Conservation (phyloP, 2,888 invertebrate species). For the Drosophila paramelanica region DNA sequence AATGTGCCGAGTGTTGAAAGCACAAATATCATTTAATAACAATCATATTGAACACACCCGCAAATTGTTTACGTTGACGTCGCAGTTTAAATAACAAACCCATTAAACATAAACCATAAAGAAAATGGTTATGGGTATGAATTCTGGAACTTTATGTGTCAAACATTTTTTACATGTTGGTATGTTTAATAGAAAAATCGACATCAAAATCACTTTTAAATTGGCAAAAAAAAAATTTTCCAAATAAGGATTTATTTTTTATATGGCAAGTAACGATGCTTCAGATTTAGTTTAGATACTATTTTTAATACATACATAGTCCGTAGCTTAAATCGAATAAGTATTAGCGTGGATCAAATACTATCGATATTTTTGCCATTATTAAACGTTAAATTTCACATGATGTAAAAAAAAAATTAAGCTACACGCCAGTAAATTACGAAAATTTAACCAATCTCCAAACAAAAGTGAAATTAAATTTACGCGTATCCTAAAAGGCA, state of each 20-base stretch:
- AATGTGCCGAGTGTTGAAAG: slow-evolving; percentile 28
- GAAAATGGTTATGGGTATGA: too few relatives aligned
- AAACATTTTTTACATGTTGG: too few relatives aligned
- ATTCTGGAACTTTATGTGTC: too few relatives aligned
- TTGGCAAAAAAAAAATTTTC: too few relatives aligned
- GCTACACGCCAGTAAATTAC: neutral
- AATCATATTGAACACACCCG: slow-evolving; percentile 4
- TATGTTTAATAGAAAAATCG: too few relatives aligned
- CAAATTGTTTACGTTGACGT: neutral
- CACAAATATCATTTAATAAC: slow-evolving; percentile 44
- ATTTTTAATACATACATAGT: too few relatives aligned
- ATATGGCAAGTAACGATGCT: too few relatives aligned
- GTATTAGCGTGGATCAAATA: neutral
- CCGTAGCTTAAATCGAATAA: too few relatives aligned
- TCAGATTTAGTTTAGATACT: too few relatives aligned
- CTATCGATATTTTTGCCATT: neutral
- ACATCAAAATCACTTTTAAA: too few relatives aligned
- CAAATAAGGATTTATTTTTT: too few relatives aligned
- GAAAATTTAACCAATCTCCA: neutral
- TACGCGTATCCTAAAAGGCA: slow-evolving; percentile 21
- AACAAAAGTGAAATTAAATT: slow-evolving; percentile 7
- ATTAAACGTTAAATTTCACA: neutral
- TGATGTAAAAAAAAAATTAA: neutral
- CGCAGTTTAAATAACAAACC: neutral
- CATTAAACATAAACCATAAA: neutral